Conservation (phyloP, 2,888 invertebrate genomes). For the Rhodophaea formosa region DNA sequence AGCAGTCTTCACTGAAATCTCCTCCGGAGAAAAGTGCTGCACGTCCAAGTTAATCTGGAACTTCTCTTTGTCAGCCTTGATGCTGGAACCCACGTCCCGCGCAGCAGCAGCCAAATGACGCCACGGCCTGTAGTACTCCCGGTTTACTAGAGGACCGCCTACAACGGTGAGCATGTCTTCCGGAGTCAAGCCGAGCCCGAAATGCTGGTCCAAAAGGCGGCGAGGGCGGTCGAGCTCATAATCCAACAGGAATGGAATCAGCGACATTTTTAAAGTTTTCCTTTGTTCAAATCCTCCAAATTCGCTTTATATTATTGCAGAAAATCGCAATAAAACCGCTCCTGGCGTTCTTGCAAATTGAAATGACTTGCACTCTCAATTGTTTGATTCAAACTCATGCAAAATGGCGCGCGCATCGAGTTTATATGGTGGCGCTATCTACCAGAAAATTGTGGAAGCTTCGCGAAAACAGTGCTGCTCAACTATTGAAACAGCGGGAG, state of each 20-base stretch:
- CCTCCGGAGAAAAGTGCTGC: constrained; percentile 87
- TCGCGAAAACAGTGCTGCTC: constrained; percentile 45
- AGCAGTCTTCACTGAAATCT: constrained; percentile 87
- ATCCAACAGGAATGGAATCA: constrained; percentile 70
- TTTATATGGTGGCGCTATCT: constrained; percentile 50
- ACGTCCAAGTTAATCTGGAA: constrained; percentile 86
- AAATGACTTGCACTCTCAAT: constrained; percentile 9
- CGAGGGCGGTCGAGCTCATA: constrained; percentile 65
- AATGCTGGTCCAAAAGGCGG: constrained; percentile 76
- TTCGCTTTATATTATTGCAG: not conserved
- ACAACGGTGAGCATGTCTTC: constrained; percentile 65
- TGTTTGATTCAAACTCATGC: constrained; percentile 49
- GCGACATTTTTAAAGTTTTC: constrained; percentile 58
- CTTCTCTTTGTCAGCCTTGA: constrained; percentile 72
- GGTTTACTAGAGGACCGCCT: constrained; percentile 44
- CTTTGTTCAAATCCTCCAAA: not conserved
- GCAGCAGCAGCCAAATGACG: constrained; percentile 70
- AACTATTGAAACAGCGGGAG: constrained; percentile 27
- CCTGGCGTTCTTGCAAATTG: not conserved
- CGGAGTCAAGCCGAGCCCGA: constrained; percentile 72
- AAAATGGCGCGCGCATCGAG: constrained; percentile 33
- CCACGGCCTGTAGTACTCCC: constrained; percentile 69
- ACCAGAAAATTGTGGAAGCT: constrained; percentile 49
- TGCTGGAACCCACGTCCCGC: constrained; percentile 76
- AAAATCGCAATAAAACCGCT: not conserved